A percentile compares a stretch with the other conserved stretches of the same genome.
Evolutionary conservation across 2,113 vertebrate genomes (phyloP).

Genomic region (Strix aluco): DNA sequence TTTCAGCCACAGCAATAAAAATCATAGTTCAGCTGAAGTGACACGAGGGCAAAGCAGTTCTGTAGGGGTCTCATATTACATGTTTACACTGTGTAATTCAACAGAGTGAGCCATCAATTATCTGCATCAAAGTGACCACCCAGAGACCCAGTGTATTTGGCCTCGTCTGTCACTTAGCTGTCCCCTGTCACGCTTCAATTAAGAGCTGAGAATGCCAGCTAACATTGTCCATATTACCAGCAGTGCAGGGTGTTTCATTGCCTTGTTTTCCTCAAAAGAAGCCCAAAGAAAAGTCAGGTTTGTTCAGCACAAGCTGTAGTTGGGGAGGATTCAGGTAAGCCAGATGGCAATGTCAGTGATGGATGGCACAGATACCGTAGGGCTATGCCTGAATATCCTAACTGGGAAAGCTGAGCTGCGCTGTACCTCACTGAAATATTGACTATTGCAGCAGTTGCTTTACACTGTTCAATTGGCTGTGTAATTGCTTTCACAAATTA

Average conservation of each 20-base stretch:
- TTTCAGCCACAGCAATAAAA: not conserved
- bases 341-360: conserved; percentile 66
- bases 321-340: conserved; percentile 59
- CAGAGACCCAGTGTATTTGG: not conserved
- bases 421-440: conserved; percentile 39
- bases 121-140: conserved; percentile 4
- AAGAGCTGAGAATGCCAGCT: not conserved
- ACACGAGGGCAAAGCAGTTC: not conserved
- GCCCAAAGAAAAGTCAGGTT: conserved; percentile 1
- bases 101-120: not conserved
- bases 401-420: conserved; percentile 2
- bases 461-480: conserved; percentile 64
- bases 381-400: conserved; percentile 36
- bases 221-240: not conserved
- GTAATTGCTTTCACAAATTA: conserved; percentile 63
- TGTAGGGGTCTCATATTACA: not conserved
- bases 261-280: conserved; percentile 9
- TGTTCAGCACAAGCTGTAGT: not conserved
- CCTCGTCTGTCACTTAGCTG: not conserved
- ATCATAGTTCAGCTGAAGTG: not conserved
- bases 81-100: not conserved
- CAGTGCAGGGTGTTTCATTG: not conserved
- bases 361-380: conserved; percentile 7
- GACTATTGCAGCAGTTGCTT: conserved; percentile 53
- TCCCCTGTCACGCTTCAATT: not conserved